phyloP scores from a whole-genome alignment of 2,888 invertebrate species.

The Tineola bisselliella region DNA sequence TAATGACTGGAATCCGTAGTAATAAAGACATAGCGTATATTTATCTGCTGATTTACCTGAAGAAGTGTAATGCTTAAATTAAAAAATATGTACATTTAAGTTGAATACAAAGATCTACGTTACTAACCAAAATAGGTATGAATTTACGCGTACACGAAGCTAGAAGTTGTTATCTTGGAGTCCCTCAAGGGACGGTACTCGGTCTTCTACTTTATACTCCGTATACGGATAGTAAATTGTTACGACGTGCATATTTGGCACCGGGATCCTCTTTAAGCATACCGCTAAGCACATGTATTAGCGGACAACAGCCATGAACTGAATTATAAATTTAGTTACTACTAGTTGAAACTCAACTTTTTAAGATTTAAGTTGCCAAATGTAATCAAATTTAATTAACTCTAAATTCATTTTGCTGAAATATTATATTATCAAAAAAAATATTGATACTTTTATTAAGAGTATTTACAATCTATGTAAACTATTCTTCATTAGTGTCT shows the following conservation, averaged over 20 bases:
- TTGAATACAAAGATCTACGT: not conserved
- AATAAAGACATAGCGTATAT: conserved; percentile 52
- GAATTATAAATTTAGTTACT: conserved; percentile 20
- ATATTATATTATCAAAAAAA: too few species aligned
- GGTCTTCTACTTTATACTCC: conserved; percentile 39
- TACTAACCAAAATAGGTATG: conserved; percentile 20
- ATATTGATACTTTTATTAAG: too few species aligned
- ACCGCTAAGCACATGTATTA: conserved; percentile 60
- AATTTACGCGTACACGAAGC: conserved; percentile 6
- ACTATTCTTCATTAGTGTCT: not conserved
- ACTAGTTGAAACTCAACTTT: not conserved
- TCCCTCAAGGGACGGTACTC: conserved; percentile 8
- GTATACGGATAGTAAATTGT: conserved; percentile 52
- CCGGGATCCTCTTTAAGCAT: conserved; percentile 45
- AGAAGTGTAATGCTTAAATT: not conserved
- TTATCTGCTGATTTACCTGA: too few species aligned
- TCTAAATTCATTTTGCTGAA: too few species aligned
- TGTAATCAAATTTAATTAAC: not conserved
- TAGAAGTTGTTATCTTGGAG: not conserved
- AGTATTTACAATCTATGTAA: not conserved
- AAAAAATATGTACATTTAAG: not conserved
- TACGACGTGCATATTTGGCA: conserved; percentile 58
- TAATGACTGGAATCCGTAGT: conserved; percentile 30
- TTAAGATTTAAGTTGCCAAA: not conserved
- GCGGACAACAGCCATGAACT: conserved; percentile 31